Evolutionary conservation across 2,888 invertebrate genomes (phyloP).

Genomic region (Dorcus parallelipipedus): DNA sequence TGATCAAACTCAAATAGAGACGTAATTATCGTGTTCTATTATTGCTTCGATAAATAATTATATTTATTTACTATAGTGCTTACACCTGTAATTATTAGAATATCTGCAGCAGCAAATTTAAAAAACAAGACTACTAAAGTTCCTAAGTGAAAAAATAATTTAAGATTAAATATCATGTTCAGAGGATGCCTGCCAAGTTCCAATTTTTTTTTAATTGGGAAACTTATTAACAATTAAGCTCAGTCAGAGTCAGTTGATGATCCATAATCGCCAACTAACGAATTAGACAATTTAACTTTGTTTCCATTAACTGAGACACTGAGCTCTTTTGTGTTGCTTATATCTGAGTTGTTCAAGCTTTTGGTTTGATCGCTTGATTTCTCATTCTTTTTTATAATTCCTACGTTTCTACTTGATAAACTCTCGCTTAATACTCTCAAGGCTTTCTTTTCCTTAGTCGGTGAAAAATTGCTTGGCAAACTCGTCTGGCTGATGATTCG

Average conservation of each 20-base stretch:
- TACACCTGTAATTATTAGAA: no score
- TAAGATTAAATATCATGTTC: no score
- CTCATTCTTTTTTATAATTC: conserved; percentile 16
- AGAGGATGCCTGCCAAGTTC: no score
- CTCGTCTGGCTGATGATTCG: conserved; percentile 41
- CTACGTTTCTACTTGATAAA: conserved; percentile 7
- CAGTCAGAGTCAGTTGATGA: conserved; percentile 26
- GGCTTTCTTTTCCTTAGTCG: conserved; percentile 41
- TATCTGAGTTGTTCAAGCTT: neutral
- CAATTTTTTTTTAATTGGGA: no score
- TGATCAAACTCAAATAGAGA: no score
- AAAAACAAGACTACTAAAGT: no score
- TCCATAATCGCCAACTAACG: conserved; percentile 40
- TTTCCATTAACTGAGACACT: neutral
- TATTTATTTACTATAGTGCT: no score
- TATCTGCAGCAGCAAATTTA: no score
- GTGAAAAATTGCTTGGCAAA: conserved; percentile 40
- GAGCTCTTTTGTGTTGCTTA: neutral
- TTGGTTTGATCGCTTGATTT: conserved; percentile 1
- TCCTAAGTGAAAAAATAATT: no score
- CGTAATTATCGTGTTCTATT: no score
- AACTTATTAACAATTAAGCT: neutral
- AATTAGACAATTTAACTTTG: conserved; percentile 21
- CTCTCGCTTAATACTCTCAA: conserved; percentile 34
- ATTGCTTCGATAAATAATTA: no score